Percentiles rank a stretch among this genome's conserved stretches.
Evolutionary conservation across 2,888 invertebrate genomes (phyloP).

Genomic region (Tubulanus polymorphus): DNA sequence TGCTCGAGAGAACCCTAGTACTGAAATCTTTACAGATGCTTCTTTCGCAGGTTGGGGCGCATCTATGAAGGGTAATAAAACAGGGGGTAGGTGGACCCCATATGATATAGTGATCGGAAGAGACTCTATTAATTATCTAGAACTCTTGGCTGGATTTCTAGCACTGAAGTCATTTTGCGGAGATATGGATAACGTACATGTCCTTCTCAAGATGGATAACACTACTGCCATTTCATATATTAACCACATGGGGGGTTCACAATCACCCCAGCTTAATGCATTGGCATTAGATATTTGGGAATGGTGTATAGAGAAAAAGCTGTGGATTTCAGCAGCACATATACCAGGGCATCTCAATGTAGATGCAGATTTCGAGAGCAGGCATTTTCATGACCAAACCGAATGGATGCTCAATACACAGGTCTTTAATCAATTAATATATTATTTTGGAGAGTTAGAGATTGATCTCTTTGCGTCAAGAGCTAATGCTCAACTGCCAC

Average conservation of each 20-base stretch:
- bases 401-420: constrained; percentile 11
- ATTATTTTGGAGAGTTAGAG: neutral
- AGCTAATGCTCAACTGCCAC: constrained; percentile 3
- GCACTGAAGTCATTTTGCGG: constrained; percentile 4
- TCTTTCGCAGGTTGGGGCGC: constrained; percentile 15
- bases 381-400: constrained; percentile 9
- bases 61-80: neutral
- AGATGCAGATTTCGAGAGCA: too few species aligned
- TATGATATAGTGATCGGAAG: constrained; percentile 8
- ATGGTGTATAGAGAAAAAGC: constrained; percentile 13
- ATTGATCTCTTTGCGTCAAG: constrained; percentile 12
- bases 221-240: constrained; percentile 18
- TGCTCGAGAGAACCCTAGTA: neutral
- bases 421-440: constrained; percentile 10
- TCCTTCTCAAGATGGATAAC: constrained; percentile 13
- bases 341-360: constrained; percentile 17
- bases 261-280: constrained; percentile 7
- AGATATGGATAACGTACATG: constrained; percentile 5
- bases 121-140: constrained; percentile 16
- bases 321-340: constrained; percentile 15
- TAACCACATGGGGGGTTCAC: constrained; percentile 13
- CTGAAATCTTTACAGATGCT: constrained; percentile 14
- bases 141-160: constrained; percentile 17
- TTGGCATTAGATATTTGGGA: constrained; percentile 14
- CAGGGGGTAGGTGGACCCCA: constrained; percentile 12